These are phyloP conservation scores for Germaria angustata DNA, from an alignment of 2,888 invertebrate genomes.

Conservation along the genomic window DNA sequence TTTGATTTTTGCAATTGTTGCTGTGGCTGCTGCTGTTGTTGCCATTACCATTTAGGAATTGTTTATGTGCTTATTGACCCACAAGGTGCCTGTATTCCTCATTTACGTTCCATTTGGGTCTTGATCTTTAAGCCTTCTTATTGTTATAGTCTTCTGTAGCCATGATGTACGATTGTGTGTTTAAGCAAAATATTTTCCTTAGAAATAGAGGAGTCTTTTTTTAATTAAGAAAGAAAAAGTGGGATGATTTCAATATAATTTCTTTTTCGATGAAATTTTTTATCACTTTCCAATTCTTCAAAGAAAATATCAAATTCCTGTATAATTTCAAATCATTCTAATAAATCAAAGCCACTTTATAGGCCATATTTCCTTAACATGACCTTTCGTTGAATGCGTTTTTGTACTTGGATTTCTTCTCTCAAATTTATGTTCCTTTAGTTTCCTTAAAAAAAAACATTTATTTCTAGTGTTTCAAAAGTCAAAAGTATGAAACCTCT, in stretches of 20 bases:
- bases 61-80: conserved; percentile 69
- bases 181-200: conserved; percentile 13
- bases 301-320: conserved; percentile 4
- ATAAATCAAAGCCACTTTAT: conserved; percentile 40
- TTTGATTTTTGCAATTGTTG: conserved; percentile 1
- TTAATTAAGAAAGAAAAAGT: background rate
- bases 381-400: background rate
- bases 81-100: conserved; percentile 63
- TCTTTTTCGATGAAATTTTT: background rate
- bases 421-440: conserved; percentile 28
- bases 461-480: background rate
- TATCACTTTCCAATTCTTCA: conserved; percentile 18
- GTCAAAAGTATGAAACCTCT: conserved; percentile 28
- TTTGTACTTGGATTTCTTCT: conserved; percentile 18
- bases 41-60: conserved; percentile 61
- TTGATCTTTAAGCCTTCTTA: conserved; percentile 62
- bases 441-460: conserved; percentile 7
- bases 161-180: conserved; percentile 39
- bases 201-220: background rate
- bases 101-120: conserved; percentile 62
- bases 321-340: background rate
- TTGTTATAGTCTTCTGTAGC: conserved; percentile 22
- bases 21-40: conserved; percentile 1
- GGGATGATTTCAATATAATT: background rate
- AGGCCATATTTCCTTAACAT: conserved; percentile 30